These are phyloP conservation scores for Rhynchopsitta pachyrhyncha DNA, from an alignment of 2,113 vertebrate species.

Conservation along the genomic window DNA sequence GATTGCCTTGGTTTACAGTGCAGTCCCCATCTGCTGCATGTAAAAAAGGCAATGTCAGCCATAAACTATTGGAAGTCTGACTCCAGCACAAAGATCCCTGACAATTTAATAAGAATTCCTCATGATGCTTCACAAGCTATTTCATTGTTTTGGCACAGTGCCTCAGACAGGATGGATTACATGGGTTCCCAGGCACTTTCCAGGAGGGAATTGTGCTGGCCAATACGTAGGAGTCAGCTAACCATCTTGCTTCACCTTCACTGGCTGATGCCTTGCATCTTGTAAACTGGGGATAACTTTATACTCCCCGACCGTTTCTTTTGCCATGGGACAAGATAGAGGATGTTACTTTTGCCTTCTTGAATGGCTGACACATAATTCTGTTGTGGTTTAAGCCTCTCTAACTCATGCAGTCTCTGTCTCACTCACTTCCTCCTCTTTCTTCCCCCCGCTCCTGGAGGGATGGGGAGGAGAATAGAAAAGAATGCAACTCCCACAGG, in stretches of 20 bases:
- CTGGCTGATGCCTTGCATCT: not conserved
- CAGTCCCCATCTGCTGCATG: not conserved
- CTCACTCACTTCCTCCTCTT: no score
- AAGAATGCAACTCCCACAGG: no score
- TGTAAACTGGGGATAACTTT: not conserved
- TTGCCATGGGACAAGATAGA: not conserved
- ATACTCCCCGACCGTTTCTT: not conserved
- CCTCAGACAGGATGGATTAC: not conserved
- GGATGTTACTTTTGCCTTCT: not conserved
- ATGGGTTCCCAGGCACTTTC: not conserved
- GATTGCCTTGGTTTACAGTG: not conserved
- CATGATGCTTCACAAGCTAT: not conserved
- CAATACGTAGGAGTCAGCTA: not conserved
- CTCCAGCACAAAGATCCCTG: not conserved
- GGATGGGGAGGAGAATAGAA: no score
- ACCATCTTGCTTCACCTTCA: not conserved
- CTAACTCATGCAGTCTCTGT: no score
- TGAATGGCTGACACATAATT: not conserved
- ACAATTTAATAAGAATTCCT: constrained; percentile 11
- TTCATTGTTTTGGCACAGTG: not conserved
- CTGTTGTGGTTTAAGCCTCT: not conserved
- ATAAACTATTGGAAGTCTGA: not conserved
- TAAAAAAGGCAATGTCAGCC: not conserved
- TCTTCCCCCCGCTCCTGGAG: no score
- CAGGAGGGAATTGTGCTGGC: not conserved